Conservation (phyloP, 2,113 vertebrate species). For the Pelvicachromis taeniatus region DNA sequence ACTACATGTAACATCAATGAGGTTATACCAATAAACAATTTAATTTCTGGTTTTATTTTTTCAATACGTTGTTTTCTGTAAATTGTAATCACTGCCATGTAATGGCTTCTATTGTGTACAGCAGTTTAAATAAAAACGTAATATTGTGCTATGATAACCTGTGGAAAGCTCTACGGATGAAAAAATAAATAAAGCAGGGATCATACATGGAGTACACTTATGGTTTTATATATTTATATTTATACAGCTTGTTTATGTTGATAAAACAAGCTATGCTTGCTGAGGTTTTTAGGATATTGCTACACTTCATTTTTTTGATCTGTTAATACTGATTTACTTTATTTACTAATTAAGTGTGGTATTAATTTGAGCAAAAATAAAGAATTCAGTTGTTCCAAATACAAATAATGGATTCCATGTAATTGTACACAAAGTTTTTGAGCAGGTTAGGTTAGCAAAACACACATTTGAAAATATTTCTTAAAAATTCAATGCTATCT, state of each 20-base stretch:
- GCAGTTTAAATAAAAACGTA: neutral
- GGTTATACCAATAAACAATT: slow-evolving; percentile 72
- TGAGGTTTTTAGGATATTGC: neutral
- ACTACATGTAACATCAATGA: slow-evolving; percentile 51
- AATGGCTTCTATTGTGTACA: neutral
- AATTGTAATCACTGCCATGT: neutral
- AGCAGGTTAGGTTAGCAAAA: neutral
- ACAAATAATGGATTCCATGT: neutral
- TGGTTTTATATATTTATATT: neutral
- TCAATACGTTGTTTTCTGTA: slow-evolving; percentile 3
- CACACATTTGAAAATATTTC: neutral
- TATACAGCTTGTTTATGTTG: fast-evolving
- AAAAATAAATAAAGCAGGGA: neutral
- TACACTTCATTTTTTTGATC: neutral
- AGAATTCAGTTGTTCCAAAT: neutral
- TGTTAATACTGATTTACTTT: neutral
- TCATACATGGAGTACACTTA: neutral
- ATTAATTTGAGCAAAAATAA: neutral
- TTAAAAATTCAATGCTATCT: neutral
- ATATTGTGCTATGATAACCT: neutral
- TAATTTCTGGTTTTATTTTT: slow-evolving; percentile 60
- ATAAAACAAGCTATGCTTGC: neutral
- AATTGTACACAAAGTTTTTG: neutral
- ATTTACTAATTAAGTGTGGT: neutral
- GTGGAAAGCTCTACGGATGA: neutral